A percentile compares a stretch with the other conserved stretches of the same genome.
Evolutionary conservation across 2,113 vertebrate species (phyloP).

Genomic region (Theristicus caerulescens): DNA sequence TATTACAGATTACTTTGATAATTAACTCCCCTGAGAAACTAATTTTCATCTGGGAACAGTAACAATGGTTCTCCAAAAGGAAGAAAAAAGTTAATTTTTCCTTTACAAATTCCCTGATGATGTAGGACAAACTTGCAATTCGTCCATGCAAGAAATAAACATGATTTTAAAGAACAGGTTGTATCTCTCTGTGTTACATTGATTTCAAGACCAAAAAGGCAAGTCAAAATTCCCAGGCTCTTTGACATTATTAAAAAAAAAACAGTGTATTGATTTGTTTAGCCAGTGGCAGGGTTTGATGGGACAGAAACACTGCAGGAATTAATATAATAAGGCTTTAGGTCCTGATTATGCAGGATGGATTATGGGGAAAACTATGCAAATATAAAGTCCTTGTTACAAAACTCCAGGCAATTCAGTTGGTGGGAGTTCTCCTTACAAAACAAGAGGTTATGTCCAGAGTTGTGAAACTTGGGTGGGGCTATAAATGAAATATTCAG

Average conservation of each 20-base stretch:
- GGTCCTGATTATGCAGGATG: not conserved
- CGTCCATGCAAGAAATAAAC: not conserved
- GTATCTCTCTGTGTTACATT: not conserved
- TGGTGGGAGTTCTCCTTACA: conserved; percentile 6
- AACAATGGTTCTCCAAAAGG: not conserved
- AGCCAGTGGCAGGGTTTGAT: not conserved
- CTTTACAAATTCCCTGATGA: not conserved
- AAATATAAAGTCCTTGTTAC: conserved; percentile 6
- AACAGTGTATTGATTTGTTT: not conserved
- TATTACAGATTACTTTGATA: not conserved
- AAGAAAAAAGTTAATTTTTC: not conserved
- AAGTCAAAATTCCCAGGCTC: not conserved
- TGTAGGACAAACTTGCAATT: not conserved
- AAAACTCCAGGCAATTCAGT: conserved; percentile 19
- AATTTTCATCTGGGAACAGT: not conserved
- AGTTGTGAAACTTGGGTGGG: conserved; percentile 46
- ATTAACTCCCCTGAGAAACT: conserved; percentile 31
- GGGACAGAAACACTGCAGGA: not conserved
- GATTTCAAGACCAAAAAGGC: not conserved
- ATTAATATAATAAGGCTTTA: not conserved
- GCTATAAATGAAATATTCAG: not conserved
- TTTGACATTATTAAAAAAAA: not conserved
- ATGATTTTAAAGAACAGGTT: not conserved
- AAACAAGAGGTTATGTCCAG: conserved; percentile 5
- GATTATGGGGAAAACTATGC: not conserved